Evolutionary conservation across 30 jellyfish, hydroid and myxozoan genomes (phyloP).

Genomic region (Nemopilema nomurai): DNA sequence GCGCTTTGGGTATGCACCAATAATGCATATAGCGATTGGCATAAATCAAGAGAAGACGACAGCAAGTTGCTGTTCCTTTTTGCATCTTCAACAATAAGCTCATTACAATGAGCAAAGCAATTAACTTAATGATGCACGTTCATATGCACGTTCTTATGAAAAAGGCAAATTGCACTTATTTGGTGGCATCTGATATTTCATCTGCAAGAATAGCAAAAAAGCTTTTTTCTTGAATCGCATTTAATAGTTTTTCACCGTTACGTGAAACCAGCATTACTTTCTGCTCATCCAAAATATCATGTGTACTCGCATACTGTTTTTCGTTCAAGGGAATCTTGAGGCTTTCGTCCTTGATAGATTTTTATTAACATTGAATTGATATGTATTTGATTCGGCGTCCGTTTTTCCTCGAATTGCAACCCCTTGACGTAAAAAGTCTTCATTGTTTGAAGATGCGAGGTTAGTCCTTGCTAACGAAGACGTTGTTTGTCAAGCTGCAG

Average conservation of each 20-base stretch:
- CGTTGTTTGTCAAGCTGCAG: conserved; percentile 1
- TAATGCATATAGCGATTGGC: too few species aligned
- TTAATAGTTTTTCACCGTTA: too few species aligned
- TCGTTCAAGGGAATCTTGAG: conserved; percentile 2
- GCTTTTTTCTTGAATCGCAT: too few species aligned
- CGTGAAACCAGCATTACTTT: too few species aligned
- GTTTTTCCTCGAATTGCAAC: conserved; percentile 19
- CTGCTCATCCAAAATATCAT: too few species aligned
- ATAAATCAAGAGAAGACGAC: conserved; percentile 37
- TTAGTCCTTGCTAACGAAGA: conserved; percentile 10
- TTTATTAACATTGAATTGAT: too few species aligned
- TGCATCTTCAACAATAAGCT: too few species aligned
- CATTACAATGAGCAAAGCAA: conserved; percentile 15
- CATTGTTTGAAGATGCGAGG: conserved; percentile 10
- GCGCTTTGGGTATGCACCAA: too few species aligned
- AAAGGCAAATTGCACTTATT: conserved; percentile 6
- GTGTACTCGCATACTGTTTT: conserved; percentile 13
- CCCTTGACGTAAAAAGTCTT: conserved; percentile 9
- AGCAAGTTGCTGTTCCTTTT: conserved; percentile 26
- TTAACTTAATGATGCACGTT: conserved; percentile 42
- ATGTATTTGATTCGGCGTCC: too few species aligned
- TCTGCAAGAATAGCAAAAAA: not conserved
- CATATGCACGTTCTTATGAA: conserved; percentile 6
- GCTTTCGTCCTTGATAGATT: too few species aligned
- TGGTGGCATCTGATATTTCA: not conserved